phyloP scores from a whole-genome alignment of 2,113 vertebrate genomes.

The Ptyas mucosa region DNA sequence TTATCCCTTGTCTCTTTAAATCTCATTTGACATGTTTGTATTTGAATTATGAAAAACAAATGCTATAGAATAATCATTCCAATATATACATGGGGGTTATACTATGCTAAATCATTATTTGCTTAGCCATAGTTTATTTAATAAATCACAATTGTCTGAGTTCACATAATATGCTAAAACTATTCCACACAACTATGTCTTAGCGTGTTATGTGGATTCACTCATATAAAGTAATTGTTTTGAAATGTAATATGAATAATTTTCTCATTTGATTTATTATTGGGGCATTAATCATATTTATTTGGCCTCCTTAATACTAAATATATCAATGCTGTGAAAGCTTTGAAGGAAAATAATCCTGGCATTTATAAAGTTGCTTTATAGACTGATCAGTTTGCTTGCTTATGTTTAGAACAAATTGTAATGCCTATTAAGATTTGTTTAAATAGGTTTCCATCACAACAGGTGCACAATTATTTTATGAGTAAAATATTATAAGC shows the following conservation, averaged over 20 bases:
- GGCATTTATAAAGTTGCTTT: slow-evolving; percentile 48
- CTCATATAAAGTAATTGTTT: not conserved
- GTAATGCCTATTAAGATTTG: slow-evolving; percentile 71
- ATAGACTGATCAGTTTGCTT: slow-evolving; percentile 46
- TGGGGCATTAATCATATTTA: not conserved
- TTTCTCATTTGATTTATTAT: slow-evolving; percentile 13
- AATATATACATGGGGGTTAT: not conserved
- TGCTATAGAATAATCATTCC: not conserved
- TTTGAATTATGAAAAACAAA: slow-evolving; percentile 48
- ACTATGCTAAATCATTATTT: not conserved
- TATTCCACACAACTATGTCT: not conserved
- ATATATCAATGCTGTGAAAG: slow-evolving; percentile 26
- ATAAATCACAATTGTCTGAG: not conserved
- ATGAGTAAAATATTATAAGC: slow-evolving; percentile 82
- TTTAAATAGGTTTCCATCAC: slow-evolving; percentile 75
- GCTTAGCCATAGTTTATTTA: not conserved
- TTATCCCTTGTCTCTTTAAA: slow-evolving; percentile 53
- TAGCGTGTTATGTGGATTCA: not conserved
- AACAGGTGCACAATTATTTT: slow-evolving; percentile 84
- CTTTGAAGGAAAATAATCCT: slow-evolving; percentile 26
- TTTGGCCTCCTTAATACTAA: slow-evolving; percentile 2
- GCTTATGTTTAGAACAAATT: slow-evolving; percentile 57
- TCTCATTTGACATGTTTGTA: slow-evolving; percentile 39
- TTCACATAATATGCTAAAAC: not conserved
- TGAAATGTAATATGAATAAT: not conserved